Percentiles rank a stretch among this genome's conserved stretches.
Evolutionary conservation across 2,888 invertebrate species (phyloP).

Genomic region (Drosophila paranaensis): DNA sequence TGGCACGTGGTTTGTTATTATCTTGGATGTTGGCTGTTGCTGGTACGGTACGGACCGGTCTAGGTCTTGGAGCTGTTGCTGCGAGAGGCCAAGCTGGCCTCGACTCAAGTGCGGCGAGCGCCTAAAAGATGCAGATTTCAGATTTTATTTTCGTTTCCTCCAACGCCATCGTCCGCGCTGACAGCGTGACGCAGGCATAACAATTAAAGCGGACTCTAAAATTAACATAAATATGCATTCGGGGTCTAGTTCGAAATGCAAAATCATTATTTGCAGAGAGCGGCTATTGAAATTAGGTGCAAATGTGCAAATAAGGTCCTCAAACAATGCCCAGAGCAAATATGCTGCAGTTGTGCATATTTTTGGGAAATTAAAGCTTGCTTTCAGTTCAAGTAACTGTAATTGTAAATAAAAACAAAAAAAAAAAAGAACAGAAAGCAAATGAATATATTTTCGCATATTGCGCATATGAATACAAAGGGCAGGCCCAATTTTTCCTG

Average conservation of each 20-base stretch:
- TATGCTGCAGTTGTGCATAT: neutral
- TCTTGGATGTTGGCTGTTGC: constrained; percentile 27
- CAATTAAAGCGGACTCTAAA: neutral
- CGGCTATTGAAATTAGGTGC: neutral
- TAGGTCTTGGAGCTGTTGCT: constrained; percentile 40
- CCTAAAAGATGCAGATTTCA: constrained; percentile 26
- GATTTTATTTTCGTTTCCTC: constrained; percentile 5
- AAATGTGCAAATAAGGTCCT: constrained; percentile 13
- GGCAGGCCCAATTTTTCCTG: constrained; percentile 24
- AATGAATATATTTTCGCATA: constrained; percentile 30
- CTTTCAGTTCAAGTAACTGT: no score
- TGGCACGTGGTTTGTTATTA: constrained; percentile 42
- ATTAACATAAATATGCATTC: constrained; percentile 9
- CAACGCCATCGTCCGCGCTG: constrained; percentile 11
- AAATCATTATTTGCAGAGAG: constrained; percentile 2
- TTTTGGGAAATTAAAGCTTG: neutral
- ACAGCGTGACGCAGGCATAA: neutral
- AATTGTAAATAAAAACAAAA: neutral
- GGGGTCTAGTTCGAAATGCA: constrained; percentile 4
- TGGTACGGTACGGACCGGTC: constrained; percentile 16
- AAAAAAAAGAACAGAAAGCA: constrained; percentile 6
- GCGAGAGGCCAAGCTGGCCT: constrained; percentile 37
- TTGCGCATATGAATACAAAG: constrained; percentile 13
- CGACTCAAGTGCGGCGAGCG: constrained; percentile 40
- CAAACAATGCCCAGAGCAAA: constrained; percentile 6